Evolutionary conservation across 2,888 invertebrate species (phyloP).

Genomic region (Aphodius sticticus): DNA sequence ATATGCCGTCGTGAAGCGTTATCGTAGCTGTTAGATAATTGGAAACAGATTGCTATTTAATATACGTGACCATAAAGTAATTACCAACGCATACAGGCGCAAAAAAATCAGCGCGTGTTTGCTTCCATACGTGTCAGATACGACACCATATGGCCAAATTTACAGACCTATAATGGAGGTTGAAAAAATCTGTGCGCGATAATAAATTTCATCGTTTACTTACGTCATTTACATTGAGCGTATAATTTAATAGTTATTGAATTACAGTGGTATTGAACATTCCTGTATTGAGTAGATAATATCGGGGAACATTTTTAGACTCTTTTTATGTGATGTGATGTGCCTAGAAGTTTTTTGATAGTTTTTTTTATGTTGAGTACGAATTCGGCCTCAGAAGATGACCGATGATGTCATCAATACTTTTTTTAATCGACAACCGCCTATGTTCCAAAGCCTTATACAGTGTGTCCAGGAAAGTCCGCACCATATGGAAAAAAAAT

Average conservation of each 20-base stretch:
- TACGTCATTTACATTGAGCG: neutral
- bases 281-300: no score
- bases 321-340: no score
- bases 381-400: no score
- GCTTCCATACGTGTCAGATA: neutral
- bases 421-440: no score
- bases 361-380: no score
- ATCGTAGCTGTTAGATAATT: neutral
- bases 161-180: neutral
- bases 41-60: neutral
- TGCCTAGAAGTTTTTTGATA: no score
- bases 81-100: neutral
- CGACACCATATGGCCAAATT: neutral
- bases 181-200: neutral
- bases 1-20: neutral
- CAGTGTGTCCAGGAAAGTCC: no score
- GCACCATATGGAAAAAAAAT: no score
- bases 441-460: no score
- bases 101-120: neutral
- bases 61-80: conserved; percentile 4
- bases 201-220: neutral
- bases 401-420: no score
- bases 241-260: neutral
- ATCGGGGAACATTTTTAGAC: no score
- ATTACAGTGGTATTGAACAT: no score